These are phyloP conservation scores for Volucella zonaria DNA, from an alignment of 2,888 invertebrate species.

Conservation along the genomic window DNA sequence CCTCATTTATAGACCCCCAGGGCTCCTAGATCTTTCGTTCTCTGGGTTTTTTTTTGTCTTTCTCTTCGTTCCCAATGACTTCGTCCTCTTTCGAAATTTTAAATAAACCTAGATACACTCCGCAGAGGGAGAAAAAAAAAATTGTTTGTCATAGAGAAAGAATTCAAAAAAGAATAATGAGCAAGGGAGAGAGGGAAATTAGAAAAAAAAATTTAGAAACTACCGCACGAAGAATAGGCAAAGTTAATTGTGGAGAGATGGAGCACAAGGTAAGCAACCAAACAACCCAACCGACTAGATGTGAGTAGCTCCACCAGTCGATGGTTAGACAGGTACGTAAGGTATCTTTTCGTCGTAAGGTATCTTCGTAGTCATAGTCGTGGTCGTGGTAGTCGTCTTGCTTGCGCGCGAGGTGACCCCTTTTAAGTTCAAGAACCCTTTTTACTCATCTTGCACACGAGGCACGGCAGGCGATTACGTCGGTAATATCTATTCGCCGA, in stretches of 20 bases:
- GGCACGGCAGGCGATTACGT: conserved; percentile 68
- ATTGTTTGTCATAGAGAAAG: conserved; percentile 40
- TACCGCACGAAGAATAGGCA: conserved; percentile 47
- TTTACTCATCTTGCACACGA: conserved; percentile 72
- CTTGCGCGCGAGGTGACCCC: conserved; percentile 67
- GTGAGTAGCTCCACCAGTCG: conserved; percentile 21
- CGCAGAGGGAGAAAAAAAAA: conserved; percentile 27
- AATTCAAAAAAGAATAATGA: conserved; percentile 30
- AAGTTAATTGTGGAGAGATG: conserved; percentile 57
- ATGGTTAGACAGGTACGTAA: conserved; percentile 63
- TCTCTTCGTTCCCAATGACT: conserved; percentile 35
- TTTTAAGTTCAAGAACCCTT: conserved; percentile 74
- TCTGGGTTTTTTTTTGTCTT: conserved; percentile 7
- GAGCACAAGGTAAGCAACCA: conserved; percentile 67
- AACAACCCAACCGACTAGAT: conserved; percentile 27
- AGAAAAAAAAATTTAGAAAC: conserved; percentile 53
- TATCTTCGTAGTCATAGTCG: not conserved
- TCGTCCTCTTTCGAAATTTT: conserved; percentile 64
- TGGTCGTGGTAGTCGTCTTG: conserved; percentile 13
- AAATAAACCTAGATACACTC: conserved; percentile 63
- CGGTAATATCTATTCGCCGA: conserved; percentile 52
- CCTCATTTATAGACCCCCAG: conserved; percentile 55
- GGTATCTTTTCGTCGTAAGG: conserved; percentile 33
- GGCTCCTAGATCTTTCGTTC: conserved; percentile 34
- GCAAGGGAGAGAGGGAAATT: not conserved